These are phyloP conservation scores for Halcyon smyrnensis DNA, from an alignment of 2,797 vertebrate genomes.

Conservation along the genomic window DNA sequence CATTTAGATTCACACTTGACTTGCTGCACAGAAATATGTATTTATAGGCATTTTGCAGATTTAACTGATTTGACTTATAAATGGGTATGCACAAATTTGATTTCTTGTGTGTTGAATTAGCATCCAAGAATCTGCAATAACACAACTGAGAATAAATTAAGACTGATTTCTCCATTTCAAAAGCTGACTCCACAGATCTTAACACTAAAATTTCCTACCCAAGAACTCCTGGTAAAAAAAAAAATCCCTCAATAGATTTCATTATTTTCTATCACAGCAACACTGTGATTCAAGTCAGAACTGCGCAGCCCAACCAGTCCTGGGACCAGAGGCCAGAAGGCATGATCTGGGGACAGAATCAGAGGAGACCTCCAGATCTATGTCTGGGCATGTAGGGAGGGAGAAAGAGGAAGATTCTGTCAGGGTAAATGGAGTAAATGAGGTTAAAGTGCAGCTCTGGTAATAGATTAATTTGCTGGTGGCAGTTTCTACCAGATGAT, in stretches of 20 bases:
- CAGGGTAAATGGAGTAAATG: not conserved
- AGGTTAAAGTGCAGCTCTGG: not conserved
- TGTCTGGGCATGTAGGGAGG: not conserved
- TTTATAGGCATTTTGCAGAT: not conserved
- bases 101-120: not conserved
- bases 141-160: not conserved
- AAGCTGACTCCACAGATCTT: not conserved
- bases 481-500: not conserved
- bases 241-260: not conserved
- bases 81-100: not conserved
- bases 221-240: not conserved
- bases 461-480: not conserved
- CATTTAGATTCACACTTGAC: not conserved
- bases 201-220: not conserved
- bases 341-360: rapidly evolving
- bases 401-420: not conserved
- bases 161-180: not conserved
- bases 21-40: not conserved
- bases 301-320: not conserved
- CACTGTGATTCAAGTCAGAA: not conserved
- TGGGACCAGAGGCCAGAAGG: not conserved
- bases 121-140: not conserved
- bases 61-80: not conserved
- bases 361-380: not conserved
- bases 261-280: not conserved